Evolutionary conservation across 2,113 vertebrate genomes (phyloP).

Genomic region (Crypturellus undulatus): DNA sequence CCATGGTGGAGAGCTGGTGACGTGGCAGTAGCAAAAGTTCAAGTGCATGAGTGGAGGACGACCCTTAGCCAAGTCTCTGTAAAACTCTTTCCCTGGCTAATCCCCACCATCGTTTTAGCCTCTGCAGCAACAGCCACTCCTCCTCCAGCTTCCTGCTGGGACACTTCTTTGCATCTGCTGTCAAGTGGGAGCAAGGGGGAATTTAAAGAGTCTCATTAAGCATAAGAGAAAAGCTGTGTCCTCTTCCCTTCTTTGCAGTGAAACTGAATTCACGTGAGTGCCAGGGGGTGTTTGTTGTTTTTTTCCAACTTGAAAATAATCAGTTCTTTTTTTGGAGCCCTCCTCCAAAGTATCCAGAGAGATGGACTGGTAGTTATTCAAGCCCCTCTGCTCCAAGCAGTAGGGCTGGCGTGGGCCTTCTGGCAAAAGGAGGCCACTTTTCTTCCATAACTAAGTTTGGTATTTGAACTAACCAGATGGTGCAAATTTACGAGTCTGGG

Average conservation of each 20-base stretch:
- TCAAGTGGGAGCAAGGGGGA: not conserved
- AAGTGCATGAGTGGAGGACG: not conserved
- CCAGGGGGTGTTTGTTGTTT: not conserved
- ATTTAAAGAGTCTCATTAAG: not conserved
- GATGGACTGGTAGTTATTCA: not conserved
- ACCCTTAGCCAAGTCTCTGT: not conserved
- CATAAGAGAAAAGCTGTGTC: not conserved
- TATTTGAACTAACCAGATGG: conserved; percentile 1
- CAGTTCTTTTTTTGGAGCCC: not conserved
- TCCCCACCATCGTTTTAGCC: not conserved
- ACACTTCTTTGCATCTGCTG: not conserved
- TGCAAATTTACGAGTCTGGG: not conserved
- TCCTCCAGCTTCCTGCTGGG: not conserved
- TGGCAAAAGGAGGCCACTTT: not conserved
- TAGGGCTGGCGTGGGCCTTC: not conserved
- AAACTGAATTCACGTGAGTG: not conserved
- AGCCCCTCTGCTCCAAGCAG: not conserved
- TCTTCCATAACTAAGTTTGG: not conserved
- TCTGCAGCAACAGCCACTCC: not conserved
- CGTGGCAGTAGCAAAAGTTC: not conserved
- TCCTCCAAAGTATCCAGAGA: not conserved
- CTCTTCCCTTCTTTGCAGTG: not conserved
- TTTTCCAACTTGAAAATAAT: conserved; percentile 1
- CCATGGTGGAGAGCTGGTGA: not conserved
- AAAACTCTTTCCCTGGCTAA: not conserved